Base-by-base conservation (phyloP, 1,140 invertebrate genomes). In the Batillaria attramentaria region DNA sequence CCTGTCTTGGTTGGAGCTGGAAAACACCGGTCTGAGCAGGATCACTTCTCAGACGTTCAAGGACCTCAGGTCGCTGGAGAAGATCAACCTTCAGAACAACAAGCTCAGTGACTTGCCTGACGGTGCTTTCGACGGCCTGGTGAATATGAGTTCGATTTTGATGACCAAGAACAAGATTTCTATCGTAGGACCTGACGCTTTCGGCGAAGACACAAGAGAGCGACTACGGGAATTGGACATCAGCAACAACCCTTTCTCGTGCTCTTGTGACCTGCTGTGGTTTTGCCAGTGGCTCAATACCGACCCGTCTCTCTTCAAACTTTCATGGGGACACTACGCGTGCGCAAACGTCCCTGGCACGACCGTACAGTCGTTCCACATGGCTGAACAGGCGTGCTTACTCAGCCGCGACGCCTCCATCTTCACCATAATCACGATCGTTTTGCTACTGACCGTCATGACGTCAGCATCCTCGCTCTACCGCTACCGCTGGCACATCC, bases 211-310 rank as follows among this genome's bases (percentile, higher is more conserved):
- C 16, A 39, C 50, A 10, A n/a, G 41, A 10, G 16, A 69, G 20
- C 46, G 46, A 41, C 42, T 75, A n/a, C 4, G 31, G 5, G 13
- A 16, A 4, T 18, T 79, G 28, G 72, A 65, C 18, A 37, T 79
- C 13, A 50, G 41, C 42, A n/a, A 57, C 18, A 79, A 79, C 68
- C 65, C 72, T 10, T 79, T 79, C 46, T 20, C 41, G 20, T 79
- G 78, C 28, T 24, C 28, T 37, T 79, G 78, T 75, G 35, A 42
- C 28, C 20, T 75, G 42, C n/a, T 43, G 31, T 79, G 78, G 78
- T 79, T 79, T 66, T n/a, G 37, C 28, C 5, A 33, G 28, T 79
- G 78, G 78, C 42, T 79, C n/a, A 57, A 28, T 3, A 24, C 35
- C 5, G 37, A 79, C 41, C 37, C 69, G 2, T 37, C 35, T 2